A percentile compares a stretch with the other conserved stretches of the same genome.
Evolutionary conservation across 2,797 vertebrate genomes (phyloP).

Genomic region (Melanotaenia maccullochi): DNA sequence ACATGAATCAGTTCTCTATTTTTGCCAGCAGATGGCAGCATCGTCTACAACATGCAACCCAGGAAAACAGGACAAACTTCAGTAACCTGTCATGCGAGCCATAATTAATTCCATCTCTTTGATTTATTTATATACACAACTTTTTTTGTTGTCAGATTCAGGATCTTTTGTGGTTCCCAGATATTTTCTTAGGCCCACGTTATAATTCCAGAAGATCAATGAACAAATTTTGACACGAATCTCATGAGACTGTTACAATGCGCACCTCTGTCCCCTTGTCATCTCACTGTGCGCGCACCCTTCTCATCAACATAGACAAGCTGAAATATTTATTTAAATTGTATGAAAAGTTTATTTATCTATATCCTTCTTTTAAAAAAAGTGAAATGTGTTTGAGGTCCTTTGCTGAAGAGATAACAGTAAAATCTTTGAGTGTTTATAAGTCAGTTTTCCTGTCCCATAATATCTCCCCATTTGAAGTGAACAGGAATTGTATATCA

Average conservation of each 20-base stretch:
- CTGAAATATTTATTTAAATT: slow-evolving; percentile 19
- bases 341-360: neutral
- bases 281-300: slow-evolving; percentile 23
- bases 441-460: slow-evolving; percentile 2
- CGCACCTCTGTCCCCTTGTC: slow-evolving; percentile 43
- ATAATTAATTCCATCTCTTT: slow-evolving; percentile 66
- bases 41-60: slow-evolving; percentile 66
- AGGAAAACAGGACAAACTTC: slow-evolving; percentile 38
- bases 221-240: slow-evolving; percentile 63
- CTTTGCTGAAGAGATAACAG: slow-evolving; percentile 11
- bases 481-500: slow-evolving; percentile 17
- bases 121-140: slow-evolving; percentile 78
- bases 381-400: slow-evolving; percentile 10
- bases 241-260: slow-evolving; percentile 40
- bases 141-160: slow-evolving; percentile 30
- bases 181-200: slow-evolving; percentile 12
- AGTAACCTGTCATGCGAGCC: slow-evolving; percentile 45
- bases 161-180: slow-evolving; percentile 21
- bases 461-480: slow-evolving; percentile 21
- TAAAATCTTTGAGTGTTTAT: neutral
- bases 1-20: neutral
- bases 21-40: slow-evolving; percentile 79
- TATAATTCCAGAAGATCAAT: slow-evolving; percentile 44
- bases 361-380: no score
- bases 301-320: slow-evolving; percentile 32